Evolutionary conservation across 2,113 vertebrate species (phyloP), one percentile per base, ranked within the genome.

Genomic region (Nanger granti): DNA sequence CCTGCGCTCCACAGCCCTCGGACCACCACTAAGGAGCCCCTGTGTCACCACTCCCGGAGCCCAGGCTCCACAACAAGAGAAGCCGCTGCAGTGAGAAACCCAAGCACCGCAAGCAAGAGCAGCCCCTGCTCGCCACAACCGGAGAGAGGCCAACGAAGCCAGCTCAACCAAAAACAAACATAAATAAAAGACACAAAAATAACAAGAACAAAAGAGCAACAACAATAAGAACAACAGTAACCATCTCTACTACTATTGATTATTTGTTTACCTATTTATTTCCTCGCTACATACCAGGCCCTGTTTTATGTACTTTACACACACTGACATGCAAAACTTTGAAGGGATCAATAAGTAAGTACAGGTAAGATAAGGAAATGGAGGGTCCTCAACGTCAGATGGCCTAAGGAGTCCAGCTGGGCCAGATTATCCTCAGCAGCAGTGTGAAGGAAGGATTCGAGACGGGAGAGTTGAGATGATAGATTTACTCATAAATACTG

Each of bases 401-500:
- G 55, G 88, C 34, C 52, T 95, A 88, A 86, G 15, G 28, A 92
- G n/a, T 87, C 28, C 12, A 80, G 7, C 28, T 76, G 64, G 54
- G 57, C 84, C 87, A 90, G 18, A 55, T 49, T 83, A 88, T 69
- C 73, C 34, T 92, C 29, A 89, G 69, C 52, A 94, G 18, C 13
- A 91, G 29, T 14, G 7, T 73, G 37, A 97, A 89, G 64, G 79
- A 69, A 89, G 69, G 22, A 92, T 54, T 86, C 47, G 22, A 91
- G 41, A 26, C 47, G 3, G 22, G 20, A 88, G 3, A 89, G 17
- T 66, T 59, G 86, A 59, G 14, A 9, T 29, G 59, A 91, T 8
- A 83, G 24, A 82, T 94, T 88, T 94, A 91, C 41, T 87, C 47
- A 34, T 69, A 89, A 97, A 94, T 47, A 95, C 34, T 87, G 2